Percentiles rank a stretch among this genome's conserved stretches.
Conservation (phyloP, 2,113 vertebrate species). For the Erythrocebus patas region DNA sequence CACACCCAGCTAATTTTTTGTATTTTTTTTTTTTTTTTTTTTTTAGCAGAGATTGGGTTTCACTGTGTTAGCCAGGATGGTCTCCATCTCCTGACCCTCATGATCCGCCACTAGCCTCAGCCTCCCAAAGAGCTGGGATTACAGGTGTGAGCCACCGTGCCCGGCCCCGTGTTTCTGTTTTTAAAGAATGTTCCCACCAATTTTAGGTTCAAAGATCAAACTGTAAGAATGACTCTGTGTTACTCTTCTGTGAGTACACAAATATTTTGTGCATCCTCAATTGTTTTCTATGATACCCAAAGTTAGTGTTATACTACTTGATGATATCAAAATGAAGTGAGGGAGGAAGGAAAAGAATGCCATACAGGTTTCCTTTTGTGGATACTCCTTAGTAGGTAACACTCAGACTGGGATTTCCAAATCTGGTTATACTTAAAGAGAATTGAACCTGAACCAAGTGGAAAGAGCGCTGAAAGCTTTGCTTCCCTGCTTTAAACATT, state of each 20-base stretch:
- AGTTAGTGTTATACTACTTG: not conserved
- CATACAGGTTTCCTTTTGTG: not conserved
- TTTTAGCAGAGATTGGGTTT: too few relatives aligned
- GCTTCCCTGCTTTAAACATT: not conserved
- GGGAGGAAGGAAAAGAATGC: not conserved
- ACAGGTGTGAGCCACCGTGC: too few relatives aligned
- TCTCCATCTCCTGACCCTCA: too few relatives aligned
- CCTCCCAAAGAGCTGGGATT: too few relatives aligned
- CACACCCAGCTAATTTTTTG: too few relatives aligned
- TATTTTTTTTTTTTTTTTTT: too few relatives aligned
- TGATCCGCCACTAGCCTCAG: too few relatives aligned
- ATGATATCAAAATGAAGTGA: not conserved
- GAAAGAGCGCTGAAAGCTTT: not conserved
- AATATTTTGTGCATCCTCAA: not conserved
- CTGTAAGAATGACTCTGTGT: not conserved
- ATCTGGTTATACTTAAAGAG: not conserved
- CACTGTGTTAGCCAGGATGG: too few relatives aligned
- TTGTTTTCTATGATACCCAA: not conserved
- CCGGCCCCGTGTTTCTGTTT: too few relatives aligned
- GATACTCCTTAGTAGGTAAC: not conserved
- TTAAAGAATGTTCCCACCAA: not conserved
- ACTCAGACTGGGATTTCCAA: not conserved
- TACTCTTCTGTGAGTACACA: not conserved
- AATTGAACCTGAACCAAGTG: not conserved
- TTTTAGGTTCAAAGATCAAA: not conserved